Base-by-base conservation (phyloP, 2,888 invertebrate species). In the Litoditis marina region DNA sequence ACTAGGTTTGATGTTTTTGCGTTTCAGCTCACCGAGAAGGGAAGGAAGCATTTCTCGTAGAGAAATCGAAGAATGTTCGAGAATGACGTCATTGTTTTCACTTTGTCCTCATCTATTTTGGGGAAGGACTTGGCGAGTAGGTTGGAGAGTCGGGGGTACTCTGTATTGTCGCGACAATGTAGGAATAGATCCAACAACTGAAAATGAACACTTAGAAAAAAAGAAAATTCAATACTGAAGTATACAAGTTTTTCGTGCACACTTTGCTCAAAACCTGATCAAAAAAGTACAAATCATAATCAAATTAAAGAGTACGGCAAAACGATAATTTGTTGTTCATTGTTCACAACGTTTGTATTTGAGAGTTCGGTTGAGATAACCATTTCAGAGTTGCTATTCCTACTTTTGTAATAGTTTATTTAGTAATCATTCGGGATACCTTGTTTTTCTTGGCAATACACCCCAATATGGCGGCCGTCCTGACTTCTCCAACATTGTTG, bases 61-160 rank as follows among this genome's bases (percentile, higher is more conserved):
- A 81, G 65, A 51, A 79, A 79, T 22, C 74, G 64, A 13, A 81
- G 64, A 25, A 81, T 60, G 32, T 70, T 75, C 16, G 69, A 65
- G 39, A 77, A 74, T 3, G 74, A 73, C 8, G 74, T 74, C 42
- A 74, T 19, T 0, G 61, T 34, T n/a, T 60, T 60, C 28, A 69
- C 25, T 8, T 44, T 25, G 25, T 44, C 30, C 22, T 46, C 55
- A 13, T 36, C 54, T 0, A 32, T 27, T 34, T 61, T 61, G 1
- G 39, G 36, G 54, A 71, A 71, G 86, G 0, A 94, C 90, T 47
- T 92, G 91, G 67, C 92, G 87, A 2, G 92, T 90, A 0, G 93
- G 90, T 68, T 90, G 89, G 55, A 91, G 83, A 1, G 91, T 85
- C 58, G 89, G 87, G 78, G 71, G 34, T 62, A 69, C 2, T 54